phyloP scores from a whole-genome alignment of 2,888 invertebrate species.

The Oxycera nigricornis region DNA sequence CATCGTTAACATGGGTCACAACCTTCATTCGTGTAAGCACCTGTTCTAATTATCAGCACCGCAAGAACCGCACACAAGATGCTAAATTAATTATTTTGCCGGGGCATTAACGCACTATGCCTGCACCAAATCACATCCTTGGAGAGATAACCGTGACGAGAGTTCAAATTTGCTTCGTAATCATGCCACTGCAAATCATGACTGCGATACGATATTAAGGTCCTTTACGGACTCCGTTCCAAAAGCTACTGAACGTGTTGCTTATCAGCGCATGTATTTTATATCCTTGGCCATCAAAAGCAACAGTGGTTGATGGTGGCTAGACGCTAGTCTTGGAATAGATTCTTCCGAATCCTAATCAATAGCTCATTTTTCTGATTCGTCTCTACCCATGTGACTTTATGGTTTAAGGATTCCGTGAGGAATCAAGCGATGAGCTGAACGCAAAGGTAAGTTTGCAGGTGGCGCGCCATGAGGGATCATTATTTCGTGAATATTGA shows the following conservation, averaged over 20 bases:
- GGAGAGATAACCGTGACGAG: too few relatives aligned
- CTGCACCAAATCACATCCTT: too few relatives aligned
- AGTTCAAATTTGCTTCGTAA: not conserved
- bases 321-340: not conserved
- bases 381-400: not conserved
- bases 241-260: conserved; percentile 6
- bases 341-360: not conserved
- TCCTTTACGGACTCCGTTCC: conserved; percentile 10
- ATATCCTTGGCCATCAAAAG: conserved; percentile 2
- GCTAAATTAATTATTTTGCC: too few relatives aligned
- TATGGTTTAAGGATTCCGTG: not conserved
- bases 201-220: not conserved
- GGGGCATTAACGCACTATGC: too few relatives aligned
- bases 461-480: too few relatives aligned
- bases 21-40: too few relatives aligned
- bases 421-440: not conserved
- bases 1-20: too few relatives aligned
- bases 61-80: too few relatives aligned
- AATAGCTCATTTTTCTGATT: not conserved
- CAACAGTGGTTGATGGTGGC: not conserved
- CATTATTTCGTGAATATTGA: too few relatives aligned
- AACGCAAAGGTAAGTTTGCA: too few relatives aligned
- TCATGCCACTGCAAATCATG: not conserved
- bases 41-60: too few relatives aligned
- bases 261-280: conserved; percentile 21